Conservation (phyloP, 1,140 invertebrate genomes). For the Monochamus saltuarius region DNA sequence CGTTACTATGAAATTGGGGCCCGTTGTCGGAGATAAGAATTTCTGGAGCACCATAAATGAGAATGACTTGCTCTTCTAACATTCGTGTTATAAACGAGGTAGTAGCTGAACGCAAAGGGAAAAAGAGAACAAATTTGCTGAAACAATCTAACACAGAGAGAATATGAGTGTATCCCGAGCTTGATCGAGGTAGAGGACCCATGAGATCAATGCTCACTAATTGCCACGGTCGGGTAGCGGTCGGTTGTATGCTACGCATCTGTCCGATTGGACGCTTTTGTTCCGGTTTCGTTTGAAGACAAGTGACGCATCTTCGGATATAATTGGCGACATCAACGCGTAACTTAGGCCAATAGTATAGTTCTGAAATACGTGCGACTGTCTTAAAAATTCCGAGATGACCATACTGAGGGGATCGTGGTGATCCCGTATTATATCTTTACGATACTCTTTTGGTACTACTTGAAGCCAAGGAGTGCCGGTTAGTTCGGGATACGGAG, state of each 20-base stretch:
- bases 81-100: background rate
- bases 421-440: background rate
- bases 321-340: conserved; percentile 12
- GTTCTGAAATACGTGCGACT: background rate
- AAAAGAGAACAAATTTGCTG: conserved; percentile 18
- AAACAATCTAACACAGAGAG: conserved; percentile 17
- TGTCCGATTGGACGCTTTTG: conserved; percentile 18
- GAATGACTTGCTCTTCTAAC: conserved; percentile 21
- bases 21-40: conserved; percentile 14
- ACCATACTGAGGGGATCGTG: conserved; percentile 23
- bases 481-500: background rate
- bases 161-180: conserved; percentile 15
- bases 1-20: background rate
- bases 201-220: conserved; percentile 18
- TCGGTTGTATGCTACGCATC: conserved; percentile 6
- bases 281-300: conserved; percentile 12
- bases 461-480: background rate
- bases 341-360: conserved; percentile 28
- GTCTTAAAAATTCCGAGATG: conserved; percentile 37
- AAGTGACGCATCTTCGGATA: conserved; percentile 9
- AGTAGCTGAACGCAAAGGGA: conserved; percentile 18
- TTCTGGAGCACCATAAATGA: conserved; percentile 30
- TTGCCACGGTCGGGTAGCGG: conserved; percentile 14
- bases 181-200: conserved; percentile 5
- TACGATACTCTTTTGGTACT: conserved; percentile 4